A percentile compares a stretch with the other conserved stretches of the same genome.
Evolutionary conservation across 2,113 vertebrate species (phyloP).

Genomic region (Pipra filicauda): DNA sequence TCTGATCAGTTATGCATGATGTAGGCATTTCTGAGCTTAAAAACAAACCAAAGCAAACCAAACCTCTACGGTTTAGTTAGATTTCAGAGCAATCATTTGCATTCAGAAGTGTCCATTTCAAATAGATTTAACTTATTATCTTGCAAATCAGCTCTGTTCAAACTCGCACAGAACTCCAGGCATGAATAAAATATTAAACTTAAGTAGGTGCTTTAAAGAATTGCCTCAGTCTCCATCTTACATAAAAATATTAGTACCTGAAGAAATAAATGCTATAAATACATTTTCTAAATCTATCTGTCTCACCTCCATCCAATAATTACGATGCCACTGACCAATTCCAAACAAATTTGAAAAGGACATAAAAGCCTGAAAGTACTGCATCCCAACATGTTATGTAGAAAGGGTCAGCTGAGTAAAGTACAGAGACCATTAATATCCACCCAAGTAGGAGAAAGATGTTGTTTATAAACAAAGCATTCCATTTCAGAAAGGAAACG

Average conservation of each 20-base stretch:
- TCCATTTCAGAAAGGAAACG: background rate
- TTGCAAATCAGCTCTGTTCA: background rate
- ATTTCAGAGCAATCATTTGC: background rate
- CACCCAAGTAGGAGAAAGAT: background rate
- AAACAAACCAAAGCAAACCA: background rate
- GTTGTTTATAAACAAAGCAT: background rate
- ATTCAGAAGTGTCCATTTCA: background rate
- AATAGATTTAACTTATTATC: background rate
- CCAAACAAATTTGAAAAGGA: background rate
- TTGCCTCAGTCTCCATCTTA: background rate
- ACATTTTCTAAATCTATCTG: background rate
- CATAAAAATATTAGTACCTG: background rate
- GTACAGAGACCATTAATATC: background rate
- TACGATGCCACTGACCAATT: background rate
- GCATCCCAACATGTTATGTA: rapidly evolving
- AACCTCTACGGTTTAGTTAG: background rate
- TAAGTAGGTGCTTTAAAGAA: background rate
- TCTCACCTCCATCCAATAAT: background rate
- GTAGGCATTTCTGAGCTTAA: background rate
- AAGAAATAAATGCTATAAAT: background rate
- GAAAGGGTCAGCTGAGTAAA: background rate
- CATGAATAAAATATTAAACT: background rate
- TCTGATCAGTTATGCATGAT: background rate
- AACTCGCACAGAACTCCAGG: background rate
- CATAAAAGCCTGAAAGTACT: background rate